A percentile compares a stretch with the other conserved stretches of the same genome.
phyloP scores from a whole-genome alignment of 2,888 invertebrate genomes.

The Congeria kusceri region DNA sequence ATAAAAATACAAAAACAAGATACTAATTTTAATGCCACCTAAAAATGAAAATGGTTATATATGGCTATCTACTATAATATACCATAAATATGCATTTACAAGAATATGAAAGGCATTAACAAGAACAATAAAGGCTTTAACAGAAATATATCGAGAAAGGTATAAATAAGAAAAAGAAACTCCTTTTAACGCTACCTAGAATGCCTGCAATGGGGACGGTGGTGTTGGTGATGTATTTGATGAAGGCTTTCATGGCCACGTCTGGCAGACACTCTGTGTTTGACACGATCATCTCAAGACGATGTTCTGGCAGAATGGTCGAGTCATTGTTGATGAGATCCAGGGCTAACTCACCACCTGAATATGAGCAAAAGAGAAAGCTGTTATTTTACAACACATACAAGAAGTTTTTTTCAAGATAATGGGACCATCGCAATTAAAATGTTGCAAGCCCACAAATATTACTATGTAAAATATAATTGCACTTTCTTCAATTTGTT shows the following conservation, averaged over 20 bases:
- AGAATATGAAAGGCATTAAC: no score
- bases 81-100: no score
- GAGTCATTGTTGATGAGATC: conserved; percentile 88
- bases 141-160: no score
- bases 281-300: conserved; percentile 87
- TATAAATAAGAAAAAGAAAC: no score
- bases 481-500: no score
- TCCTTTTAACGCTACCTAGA: conserved; percentile 86
- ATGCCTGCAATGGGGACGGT: conserved; percentile 89
- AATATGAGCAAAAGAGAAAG: conserved; percentile 31
- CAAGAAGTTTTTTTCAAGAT: neutral
- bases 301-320: conserved; percentile 88
- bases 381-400: neutral
- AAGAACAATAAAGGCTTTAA: no score
- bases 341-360: conserved; percentile 89
- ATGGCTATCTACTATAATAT: no score
- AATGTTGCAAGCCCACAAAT: no score
- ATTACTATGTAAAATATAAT: no score
- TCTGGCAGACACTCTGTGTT: conserved; percentile 91
- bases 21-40: no score
- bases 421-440: neutral
- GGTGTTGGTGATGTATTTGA: conserved; percentile 89
- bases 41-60: no score
- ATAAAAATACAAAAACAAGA: no score
- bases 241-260: conserved; percentile 91